Conservation (phyloP, 2,113 vertebrate genomes). For the Notothenia rossii region DNA sequence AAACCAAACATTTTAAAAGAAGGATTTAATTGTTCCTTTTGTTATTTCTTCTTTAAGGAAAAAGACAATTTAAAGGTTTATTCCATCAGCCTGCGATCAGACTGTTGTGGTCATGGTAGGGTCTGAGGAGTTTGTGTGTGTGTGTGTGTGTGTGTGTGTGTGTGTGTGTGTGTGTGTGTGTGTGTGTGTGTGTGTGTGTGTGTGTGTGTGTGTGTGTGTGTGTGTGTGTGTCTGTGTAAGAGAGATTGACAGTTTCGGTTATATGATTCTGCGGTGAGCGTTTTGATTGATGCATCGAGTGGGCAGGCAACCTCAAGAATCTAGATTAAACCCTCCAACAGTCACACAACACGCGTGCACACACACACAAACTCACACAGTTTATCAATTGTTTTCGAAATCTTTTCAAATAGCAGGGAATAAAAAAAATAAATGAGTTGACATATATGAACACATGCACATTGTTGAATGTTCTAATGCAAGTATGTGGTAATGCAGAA, state of each 20-base stretch:
- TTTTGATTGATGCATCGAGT: constrained; percentile 68
- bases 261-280: constrained; percentile 55
- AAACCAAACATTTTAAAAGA: no score
- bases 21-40: no score
- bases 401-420: background rate
- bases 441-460: background rate
- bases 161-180: background rate
- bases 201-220: background rate
- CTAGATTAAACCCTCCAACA: constrained; percentile 51
- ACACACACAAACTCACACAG: constrained; percentile 1
- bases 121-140: background rate
- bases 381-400: background rate
- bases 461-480: background rate
- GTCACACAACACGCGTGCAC: constrained; percentile 17
- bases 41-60: constrained; percentile 8
- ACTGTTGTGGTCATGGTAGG: background rate
- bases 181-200: background rate
- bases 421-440: background rate
- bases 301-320: constrained; percentile 20
- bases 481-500: background rate
- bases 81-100: constrained; percentile 23
- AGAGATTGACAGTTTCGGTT: constrained; percentile 65
- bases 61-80: constrained; percentile 18
- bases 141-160: background rate
- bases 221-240: background rate